Percentiles rank a stretch among this genome's conserved stretches.
These are phyloP conservation scores for Andrena bucephala DNA, from an alignment of 2,888 invertebrate species.

Conservation along the genomic window DNA sequence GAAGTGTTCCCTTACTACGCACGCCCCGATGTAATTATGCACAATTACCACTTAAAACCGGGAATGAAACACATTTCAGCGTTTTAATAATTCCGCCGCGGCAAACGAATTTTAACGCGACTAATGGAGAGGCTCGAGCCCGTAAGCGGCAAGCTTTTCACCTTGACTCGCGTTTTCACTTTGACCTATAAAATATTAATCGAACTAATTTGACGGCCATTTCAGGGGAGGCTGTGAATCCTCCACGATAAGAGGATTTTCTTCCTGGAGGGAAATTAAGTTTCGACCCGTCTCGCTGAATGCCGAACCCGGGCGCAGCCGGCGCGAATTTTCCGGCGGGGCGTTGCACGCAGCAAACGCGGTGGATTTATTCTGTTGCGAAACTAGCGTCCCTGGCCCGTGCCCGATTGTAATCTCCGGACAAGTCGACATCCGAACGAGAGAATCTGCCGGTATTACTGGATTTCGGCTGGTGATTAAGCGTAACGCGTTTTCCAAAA, in stretches of 20 bases:
- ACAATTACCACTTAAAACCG: too few relatives aligned
- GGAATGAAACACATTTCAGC: too few relatives aligned
- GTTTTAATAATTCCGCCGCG: too few relatives aligned
- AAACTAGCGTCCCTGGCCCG: conserved; percentile 24
- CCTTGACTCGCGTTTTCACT: background rate
- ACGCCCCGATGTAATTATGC: too few relatives aligned
- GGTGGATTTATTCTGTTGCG: conserved; percentile 42
- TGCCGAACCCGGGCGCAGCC: background rate
- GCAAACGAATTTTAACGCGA: background rate
- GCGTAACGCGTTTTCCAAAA: conserved; percentile 28
- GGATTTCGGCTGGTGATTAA: conserved; percentile 39
- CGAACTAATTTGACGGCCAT: conserved; percentile 6
- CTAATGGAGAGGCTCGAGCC: too few relatives aligned
- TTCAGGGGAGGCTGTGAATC: background rate
- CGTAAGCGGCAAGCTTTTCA: background rate
- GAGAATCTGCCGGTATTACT: conserved; percentile 50
- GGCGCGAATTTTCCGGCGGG: conserved; percentile 11
- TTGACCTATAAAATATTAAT: conserved; percentile 1
- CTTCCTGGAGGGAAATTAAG: conserved; percentile 26
- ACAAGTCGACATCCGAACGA: conserved; percentile 45
- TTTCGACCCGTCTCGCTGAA: background rate
- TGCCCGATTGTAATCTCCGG: conserved; percentile 48
- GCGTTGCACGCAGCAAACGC: conserved; percentile 25
- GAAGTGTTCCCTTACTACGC: too few relatives aligned
- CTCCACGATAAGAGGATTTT: conserved; percentile 26